A percentile compares a stretch with the other conserved stretches of the same genome.
Conservation (phyloP, 2,113 vertebrate species). For the Rhinopomastus cyanomelas region DNA sequence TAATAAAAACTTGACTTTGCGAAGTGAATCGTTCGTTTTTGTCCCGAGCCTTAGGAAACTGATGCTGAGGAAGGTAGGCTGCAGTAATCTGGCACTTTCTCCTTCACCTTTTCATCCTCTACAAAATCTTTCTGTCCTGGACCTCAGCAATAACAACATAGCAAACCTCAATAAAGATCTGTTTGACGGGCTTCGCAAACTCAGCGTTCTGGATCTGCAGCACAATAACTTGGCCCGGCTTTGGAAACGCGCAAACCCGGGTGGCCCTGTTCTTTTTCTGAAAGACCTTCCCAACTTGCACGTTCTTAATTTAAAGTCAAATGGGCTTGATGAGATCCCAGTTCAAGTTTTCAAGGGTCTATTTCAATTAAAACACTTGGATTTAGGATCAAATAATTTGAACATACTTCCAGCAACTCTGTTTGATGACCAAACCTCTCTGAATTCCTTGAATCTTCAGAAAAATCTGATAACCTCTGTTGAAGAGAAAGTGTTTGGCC, state of each 20-base stretch:
- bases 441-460: constrained; percentile 80
- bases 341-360: constrained; percentile 76
- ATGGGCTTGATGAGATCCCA: constrained; percentile 94
- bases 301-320: constrained; percentile 84
- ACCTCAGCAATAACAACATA: constrained; percentile 96
- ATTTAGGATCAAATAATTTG: constrained; percentile 84
- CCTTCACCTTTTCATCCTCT: constrained; percentile 85
- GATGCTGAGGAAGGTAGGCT: constrained; percentile 81
- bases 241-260: constrained; percentile 89
- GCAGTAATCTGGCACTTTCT: constrained; percentile 68
- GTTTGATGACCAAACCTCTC: constrained; percentile 82
- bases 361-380: constrained; percentile 75
- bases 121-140: constrained; percentile 81
- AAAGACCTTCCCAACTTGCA: constrained; percentile 71
- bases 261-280: constrained; percentile 87
- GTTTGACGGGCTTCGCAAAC: constrained; percentile 79
- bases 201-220: constrained; percentile 86
- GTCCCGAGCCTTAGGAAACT: constrained; percentile 81
- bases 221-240: constrained; percentile 94
- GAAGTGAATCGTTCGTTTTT: constrained; percentile 77
- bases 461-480: constrained; percentile 92
- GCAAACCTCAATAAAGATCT: constrained; percentile 83
- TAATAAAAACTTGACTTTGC: constrained; percentile 80
- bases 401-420: constrained; percentile 78
- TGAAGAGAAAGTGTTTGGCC: constrained; percentile 80